A percentile compares a stretch with the other conserved stretches of the same genome.
Evolutionary conservation across 2,113 vertebrate species (phyloP).

Genomic region (Caracal caracal): DNA sequence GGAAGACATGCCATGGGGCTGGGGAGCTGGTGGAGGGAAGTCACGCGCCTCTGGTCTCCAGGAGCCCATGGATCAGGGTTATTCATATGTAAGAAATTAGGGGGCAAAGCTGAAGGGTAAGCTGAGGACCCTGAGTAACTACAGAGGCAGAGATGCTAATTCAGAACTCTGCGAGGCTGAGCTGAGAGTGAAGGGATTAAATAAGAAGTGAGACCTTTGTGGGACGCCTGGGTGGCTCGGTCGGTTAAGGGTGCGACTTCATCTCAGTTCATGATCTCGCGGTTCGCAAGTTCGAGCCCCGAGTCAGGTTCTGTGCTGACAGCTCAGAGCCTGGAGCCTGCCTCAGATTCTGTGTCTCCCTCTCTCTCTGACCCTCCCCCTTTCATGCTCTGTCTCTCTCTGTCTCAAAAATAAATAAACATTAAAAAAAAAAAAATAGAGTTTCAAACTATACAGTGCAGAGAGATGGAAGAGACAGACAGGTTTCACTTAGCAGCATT

Average conservation of each 20-base stretch:
- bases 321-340: too few relatives aligned
- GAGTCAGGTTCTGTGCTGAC: too few relatives aligned
- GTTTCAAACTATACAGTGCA: fast-evolving
- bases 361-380: too few relatives aligned
- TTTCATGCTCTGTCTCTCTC: too few relatives aligned
- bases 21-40: not conserved
- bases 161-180: not conserved
- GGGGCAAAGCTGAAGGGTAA: not conserved
- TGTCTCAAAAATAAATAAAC: too few relatives aligned
- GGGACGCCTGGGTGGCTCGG: too few relatives aligned
- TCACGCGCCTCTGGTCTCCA: not conserved
- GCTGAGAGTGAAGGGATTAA: not conserved
- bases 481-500: not conserved
- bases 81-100: not conserved
- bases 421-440: too few relatives aligned
- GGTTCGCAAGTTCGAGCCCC: too few relatives aligned
- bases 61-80: not conserved
- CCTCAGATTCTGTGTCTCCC: too few relatives aligned
- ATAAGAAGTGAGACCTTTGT: not conserved
- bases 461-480: not conserved
- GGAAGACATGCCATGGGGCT: not conserved
- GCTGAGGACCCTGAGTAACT: not conserved
- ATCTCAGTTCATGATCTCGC: too few relatives aligned
- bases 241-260: too few relatives aligned
- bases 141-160: not conserved